phyloP scores from a whole-genome alignment of 2,888 invertebrate genomes.

The Dascillus cervinus region DNA sequence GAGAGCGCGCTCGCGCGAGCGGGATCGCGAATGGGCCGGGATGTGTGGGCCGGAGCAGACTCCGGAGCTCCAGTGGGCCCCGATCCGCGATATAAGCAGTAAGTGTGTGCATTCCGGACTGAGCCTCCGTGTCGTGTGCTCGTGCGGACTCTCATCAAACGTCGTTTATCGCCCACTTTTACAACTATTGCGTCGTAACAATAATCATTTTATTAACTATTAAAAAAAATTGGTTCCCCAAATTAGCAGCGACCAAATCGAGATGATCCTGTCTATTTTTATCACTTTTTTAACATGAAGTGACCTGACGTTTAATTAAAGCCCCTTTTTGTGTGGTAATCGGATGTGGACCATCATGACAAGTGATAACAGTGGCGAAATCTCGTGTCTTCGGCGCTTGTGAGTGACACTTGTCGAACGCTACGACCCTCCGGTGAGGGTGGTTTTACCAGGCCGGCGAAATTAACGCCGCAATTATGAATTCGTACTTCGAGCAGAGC shows the following conservation, averaged over 20 bases:
- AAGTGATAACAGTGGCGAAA: slow-evolving; percentile 9
- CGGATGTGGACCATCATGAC: background rate
- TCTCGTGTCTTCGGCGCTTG: slow-evolving; percentile 4
- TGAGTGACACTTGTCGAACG: slow-evolving; percentile 11
- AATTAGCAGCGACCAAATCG: no score
- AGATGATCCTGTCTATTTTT: no score
- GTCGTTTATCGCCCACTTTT: slow-evolving; percentile 37
- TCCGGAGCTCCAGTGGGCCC: slow-evolving; percentile 49
- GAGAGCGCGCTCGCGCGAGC: slow-evolving; percentile 32
- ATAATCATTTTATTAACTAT: slow-evolving; percentile 39
- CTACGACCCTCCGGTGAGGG: slow-evolving; percentile 4
- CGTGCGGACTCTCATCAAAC: slow-evolving; percentile 28
- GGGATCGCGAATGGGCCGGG: slow-evolving; percentile 42
- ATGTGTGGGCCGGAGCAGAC: slow-evolving; percentile 47
- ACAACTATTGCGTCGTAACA: slow-evolving; percentile 39
- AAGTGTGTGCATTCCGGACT: slow-evolving; percentile 52
- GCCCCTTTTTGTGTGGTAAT: background rate
- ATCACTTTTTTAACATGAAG: no score
- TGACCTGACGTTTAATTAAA: no score
- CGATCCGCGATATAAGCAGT: slow-evolving; percentile 56
- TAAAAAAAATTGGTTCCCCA: slow-evolving; percentile 17
- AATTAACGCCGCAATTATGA: slow-evolving; percentile 57
- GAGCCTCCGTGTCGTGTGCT: slow-evolving; percentile 38
- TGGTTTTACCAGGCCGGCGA: slow-evolving; percentile 20
- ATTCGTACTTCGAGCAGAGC: slow-evolving; percentile 94